Conservation (phyloP, 1,140 invertebrate genomes). For the Mercenaria mercenaria region DNA sequence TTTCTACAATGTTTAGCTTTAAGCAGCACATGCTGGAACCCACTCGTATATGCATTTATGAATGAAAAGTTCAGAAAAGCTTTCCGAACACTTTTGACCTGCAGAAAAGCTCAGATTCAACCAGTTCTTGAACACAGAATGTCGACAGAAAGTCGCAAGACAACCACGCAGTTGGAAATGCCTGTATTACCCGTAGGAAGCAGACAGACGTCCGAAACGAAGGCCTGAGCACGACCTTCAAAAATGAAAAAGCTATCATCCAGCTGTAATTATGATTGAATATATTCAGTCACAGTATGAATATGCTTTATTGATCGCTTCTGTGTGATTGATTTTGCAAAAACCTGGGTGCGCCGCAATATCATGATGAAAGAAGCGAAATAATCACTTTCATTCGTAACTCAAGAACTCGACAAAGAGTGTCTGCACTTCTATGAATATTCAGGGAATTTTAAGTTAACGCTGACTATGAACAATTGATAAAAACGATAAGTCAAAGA, state of each 20-base stretch:
- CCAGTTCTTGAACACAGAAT: constrained; percentile 50
- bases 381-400: too few species aligned
- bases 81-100: constrained; percentile 65
- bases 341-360: not conserved
- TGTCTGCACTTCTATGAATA: too few species aligned
- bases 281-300: too few species aligned
- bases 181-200: not conserved
- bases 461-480: not conserved
- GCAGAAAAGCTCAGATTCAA: constrained; percentile 66
- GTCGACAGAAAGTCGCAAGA: constrained; percentile 55
- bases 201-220: constrained; percentile 54
- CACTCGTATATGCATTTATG: constrained; percentile 95
- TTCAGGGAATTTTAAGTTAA: too few species aligned
- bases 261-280: too few species aligned
- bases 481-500: not conserved
- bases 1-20: constrained; percentile 87
- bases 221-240: constrained; percentile 1
- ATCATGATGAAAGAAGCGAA: not conserved
- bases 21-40: constrained; percentile 94
- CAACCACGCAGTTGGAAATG: constrained; percentile 49
- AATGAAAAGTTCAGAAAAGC: constrained; percentile 92
- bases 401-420: too few species aligned
- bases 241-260: not conserved
- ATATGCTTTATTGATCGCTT: not conserved
- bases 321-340: not conserved